phyloP scores from a whole-genome alignment of 2,888 invertebrate genomes.

The Coleophora deauratella region DNA sequence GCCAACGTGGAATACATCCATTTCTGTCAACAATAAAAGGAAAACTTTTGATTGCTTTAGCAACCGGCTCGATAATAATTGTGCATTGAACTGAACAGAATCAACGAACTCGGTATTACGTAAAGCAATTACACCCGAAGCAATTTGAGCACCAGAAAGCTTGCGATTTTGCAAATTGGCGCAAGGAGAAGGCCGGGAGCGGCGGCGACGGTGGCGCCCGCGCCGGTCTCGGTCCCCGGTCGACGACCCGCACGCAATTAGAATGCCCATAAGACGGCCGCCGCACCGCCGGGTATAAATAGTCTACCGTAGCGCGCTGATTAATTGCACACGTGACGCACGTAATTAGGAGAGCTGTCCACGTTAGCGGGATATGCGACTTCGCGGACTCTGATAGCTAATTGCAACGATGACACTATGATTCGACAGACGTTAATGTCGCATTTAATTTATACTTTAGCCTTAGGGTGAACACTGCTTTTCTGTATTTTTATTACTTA shows the following conservation, averaged over 20 bases:
- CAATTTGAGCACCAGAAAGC: conserved; percentile 20
- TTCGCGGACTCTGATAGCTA: too few relatives aligned
- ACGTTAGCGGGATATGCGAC: conserved; percentile 10
- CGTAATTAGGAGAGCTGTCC: too few relatives aligned
- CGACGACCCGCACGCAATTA: conserved; percentile 70
- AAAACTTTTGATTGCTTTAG: too few relatives aligned
- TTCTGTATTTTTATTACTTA: too few relatives aligned
- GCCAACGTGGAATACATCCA: conserved; percentile 89
- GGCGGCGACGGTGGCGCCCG: conserved; percentile 36
- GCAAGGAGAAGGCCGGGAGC: conserved; percentile 39
- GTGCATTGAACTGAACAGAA: neutral
- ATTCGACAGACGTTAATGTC: too few relatives aligned
- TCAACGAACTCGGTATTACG: conserved; percentile 13
- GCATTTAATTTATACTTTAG: too few relatives aligned
- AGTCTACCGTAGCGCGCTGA: conserved; percentile 51
- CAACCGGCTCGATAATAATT: neutral
- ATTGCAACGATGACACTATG: too few relatives aligned
- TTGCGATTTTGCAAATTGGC: conserved; percentile 55
- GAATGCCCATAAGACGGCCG: conserved; percentile 65
- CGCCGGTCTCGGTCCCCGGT: conserved; percentile 54
- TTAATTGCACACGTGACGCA: conserved; percentile 35
- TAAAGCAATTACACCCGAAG: neutral
- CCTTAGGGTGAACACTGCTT: too few relatives aligned
- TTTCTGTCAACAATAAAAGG: conserved; percentile 33
- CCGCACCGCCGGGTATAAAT: conserved; percentile 55